Evolutionary conservation across 1,140 invertebrate species (phyloP), one percentile per base, ranked within the genome.

Genomic region (Matsumurasca onukii): DNA sequence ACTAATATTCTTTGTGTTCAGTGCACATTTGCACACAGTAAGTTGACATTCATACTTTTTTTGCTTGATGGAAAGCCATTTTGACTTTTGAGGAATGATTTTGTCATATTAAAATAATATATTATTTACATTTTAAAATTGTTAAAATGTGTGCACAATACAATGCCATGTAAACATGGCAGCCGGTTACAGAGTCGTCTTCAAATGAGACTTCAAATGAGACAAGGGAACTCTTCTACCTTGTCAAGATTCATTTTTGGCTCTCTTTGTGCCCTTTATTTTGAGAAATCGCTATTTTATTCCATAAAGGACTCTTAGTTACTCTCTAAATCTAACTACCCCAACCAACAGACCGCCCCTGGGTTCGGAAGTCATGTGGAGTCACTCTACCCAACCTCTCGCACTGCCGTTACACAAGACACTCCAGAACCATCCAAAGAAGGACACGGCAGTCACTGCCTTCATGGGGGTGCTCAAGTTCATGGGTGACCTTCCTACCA

Each of bases 391-490:
- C 52, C 91, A 95, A 71, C 93, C 92, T 0, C 80, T 98, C 2
- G 89, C 91, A 75, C 87, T 90, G 72, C 94, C 95, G 0, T 80
- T 97, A n/a, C 80, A 98, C 12, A 90, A 91, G 75, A 93, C 93
- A 78, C 76, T 98, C 3, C 77, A 88, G 62, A 15, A 15, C 27
- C 61, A 34, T 25, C 61, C 61, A 1, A 29, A 63, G 31, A 63
- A 34, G 31, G 61, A 63, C 20, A n/a, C 25, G 13, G 27, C 61
- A 20, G 61, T 63, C 31, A 63, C 85, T 61, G 86, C 88, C 59
- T 95, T 92, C 79, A 85, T 87, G 74, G 88, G 87, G 75, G 92
- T 94, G 75, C 80, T 97, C n/a, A 96, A 94, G 81, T 98, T 97
- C 77, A 98, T 97, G 94, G 95, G 94, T 30, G 95, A 98, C 78